These are phyloP conservation scores for Proctacanthus coquilletti DNA, from an alignment of 1,140 invertebrate species.

Conservation along the genomic window DNA sequence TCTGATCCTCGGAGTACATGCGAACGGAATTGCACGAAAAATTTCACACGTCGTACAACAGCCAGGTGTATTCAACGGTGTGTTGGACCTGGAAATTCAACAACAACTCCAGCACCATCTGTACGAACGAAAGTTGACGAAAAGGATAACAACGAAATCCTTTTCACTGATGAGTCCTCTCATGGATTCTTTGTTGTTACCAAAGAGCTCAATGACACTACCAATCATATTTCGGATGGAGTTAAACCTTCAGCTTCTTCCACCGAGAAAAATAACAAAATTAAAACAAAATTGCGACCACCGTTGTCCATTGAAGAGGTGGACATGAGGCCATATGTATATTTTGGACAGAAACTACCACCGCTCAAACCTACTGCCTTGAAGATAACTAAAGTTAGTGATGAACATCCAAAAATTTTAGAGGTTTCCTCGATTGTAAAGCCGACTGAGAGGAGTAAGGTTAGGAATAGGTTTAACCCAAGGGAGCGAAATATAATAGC, in stretches of 20 bases:
- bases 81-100: slow-evolving; percentile 14
- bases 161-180: slow-evolving; percentile 26
- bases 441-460: neutral
- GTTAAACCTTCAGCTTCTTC: slow-evolving; percentile 7
- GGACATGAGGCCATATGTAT: slow-evolving; percentile 51
- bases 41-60: slow-evolving; percentile 26
- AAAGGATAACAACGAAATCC: slow-evolving; percentile 24
- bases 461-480: neutral
- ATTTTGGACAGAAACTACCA: slow-evolving; percentile 48
- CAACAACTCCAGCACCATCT: slow-evolving; percentile 12
- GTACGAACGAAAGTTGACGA: slow-evolving; percentile 9
- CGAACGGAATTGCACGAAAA: slow-evolving; percentile 27
- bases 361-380: slow-evolving; percentile 36
- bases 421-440: too few relatives aligned
- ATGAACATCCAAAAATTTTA: slow-evolving; percentile 20
- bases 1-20: slow-evolving; percentile 23
- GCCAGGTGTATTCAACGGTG: slow-evolving; percentile 27
- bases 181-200: slow-evolving; percentile 24
- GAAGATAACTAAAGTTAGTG: slow-evolving; percentile 31
- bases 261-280: slow-evolving; percentile 8
- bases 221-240: slow-evolving; percentile 21
- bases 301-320: slow-evolving; percentile 30
- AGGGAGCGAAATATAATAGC: too few relatives aligned
- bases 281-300: slow-evolving; percentile 7
- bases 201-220: slow-evolving; percentile 23